Evolutionary conservation across 2,113 vertebrate species (phyloP), one percentile per base, ranked within the genome.

Genomic region (Marmota flaviventris): DNA sequence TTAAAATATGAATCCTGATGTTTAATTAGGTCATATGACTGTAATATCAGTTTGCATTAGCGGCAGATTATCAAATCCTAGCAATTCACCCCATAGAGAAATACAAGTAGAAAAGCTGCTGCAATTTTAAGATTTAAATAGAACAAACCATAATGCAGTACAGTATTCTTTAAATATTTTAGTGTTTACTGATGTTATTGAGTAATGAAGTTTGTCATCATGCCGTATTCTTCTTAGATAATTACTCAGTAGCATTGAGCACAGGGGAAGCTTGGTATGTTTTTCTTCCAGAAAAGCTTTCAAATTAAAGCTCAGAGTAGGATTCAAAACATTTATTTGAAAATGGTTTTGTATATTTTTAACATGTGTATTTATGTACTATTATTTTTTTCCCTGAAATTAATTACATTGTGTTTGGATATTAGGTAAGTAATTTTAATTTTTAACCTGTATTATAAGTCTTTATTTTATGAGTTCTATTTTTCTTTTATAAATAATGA

Each of bases 201-300:
- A 96, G 85, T 97, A 97, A 97, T 94, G 97, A 95, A 97, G 63
- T 97, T 97, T 95, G 93, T 97, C 96, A 97, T 97, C 95, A 98
- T 81, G 56, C 69, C 72, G 70, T 96, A 96, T 97, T 98, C 93
- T 98, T 97, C 82, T 45, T 79, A 93, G 86, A 29, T 98, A 97
- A 98, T 98, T 97, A 94, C 37, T 65, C 48, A 29, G 42, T 87
- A 65, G 87, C 96, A 95, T 37, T 78, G 94, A 95, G 77, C 56
- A 67, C 58, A 85, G 22, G 72, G 58, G 75, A 95, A 92, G 65
- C 78, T 82, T 78, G 48, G 12, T 45, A 25, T 92, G 82, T 79
- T 81, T 77, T 83, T 89, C 34, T 56, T 91, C n/a, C 84, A 93
- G 37, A 83, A 94, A 97, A 73, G 51, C 93, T 90, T 82, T 89